phyloP scores from a whole-genome alignment of 2,888 invertebrate species.

The Drosophila putrida region DNA sequence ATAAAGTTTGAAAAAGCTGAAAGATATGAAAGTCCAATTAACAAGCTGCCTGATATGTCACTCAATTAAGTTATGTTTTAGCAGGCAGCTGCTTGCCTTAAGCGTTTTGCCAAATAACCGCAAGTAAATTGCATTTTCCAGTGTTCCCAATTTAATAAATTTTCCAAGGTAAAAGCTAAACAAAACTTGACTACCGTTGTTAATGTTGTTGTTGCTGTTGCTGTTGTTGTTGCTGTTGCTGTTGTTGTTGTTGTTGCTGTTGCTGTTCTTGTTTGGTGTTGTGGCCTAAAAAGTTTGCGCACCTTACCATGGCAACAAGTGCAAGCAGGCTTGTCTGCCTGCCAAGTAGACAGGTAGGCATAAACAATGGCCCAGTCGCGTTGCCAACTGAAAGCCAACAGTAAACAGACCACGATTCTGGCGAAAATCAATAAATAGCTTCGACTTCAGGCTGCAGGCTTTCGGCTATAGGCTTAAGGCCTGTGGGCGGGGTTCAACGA shows the following conservation, averaged over 20 bases:
- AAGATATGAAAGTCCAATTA: constrained; percentile 1
- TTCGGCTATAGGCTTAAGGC: neutral
- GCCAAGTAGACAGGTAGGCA: constrained; percentile 25
- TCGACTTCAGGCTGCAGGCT: constrained; percentile 8
- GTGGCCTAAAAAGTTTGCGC: constrained; percentile 63
- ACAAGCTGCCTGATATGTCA: constrained; percentile 25
- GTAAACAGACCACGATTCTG: constrained; percentile 57
- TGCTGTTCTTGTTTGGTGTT: constrained; percentile 39
- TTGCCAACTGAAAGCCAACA: constrained; percentile 71
- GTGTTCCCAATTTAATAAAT: constrained; percentile 45
- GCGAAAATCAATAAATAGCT: constrained; percentile 67
- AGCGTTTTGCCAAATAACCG: constrained; percentile 28
- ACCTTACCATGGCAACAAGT: constrained; percentile 78
- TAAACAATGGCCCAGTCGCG: constrained; percentile 53
- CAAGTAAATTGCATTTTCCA: constrained; percentile 57
- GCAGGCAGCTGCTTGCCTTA: constrained; percentile 22
- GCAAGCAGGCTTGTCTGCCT: constrained; percentile 43
- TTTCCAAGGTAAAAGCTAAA: constrained; percentile 48
- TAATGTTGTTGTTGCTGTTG: constrained; percentile 14
- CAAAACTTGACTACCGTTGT: constrained; percentile 33
- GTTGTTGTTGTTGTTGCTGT: constrained; percentile 26
- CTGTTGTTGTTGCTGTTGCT: constrained; percentile 34
- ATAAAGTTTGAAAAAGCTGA: neutral
- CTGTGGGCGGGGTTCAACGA: constrained; percentile 22
- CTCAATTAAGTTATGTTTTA: constrained; percentile 5